phyloP scores from a whole-genome alignment of 2,113 vertebrate genomes.

The Cyprinodon tularosa region DNA sequence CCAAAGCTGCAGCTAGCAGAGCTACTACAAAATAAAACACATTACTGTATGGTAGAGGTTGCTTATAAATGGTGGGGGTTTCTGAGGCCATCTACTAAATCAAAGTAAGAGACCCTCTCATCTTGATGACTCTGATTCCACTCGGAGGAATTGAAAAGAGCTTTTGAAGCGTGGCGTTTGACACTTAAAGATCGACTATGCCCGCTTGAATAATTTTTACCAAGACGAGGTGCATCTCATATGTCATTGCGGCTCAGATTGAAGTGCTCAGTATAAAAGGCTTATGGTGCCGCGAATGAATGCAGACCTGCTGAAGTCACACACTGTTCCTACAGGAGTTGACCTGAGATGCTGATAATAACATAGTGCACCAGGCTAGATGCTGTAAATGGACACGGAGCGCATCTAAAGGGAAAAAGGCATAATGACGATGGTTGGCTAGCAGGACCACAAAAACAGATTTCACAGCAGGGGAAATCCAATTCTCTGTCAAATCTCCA shows the following conservation, averaged over 20 bases:
- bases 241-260: constrained; percentile 13
- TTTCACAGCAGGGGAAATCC: constrained; percentile 80
- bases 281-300: constrained; percentile 17
- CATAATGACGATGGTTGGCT: constrained; percentile 66
- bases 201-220: constrained; percentile 22
- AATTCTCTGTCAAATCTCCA: constrained; percentile 76
- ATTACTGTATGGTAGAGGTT: constrained; percentile 10
- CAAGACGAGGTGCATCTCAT: constrained; percentile 31
- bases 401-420: constrained; percentile 41
- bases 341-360: constrained; percentile 32
- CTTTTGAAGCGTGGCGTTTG: constrained; percentile 44
- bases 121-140: constrained; percentile 41
- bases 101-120: constrained; percentile 14
- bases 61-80: constrained; percentile 28
- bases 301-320: constrained; percentile 48
- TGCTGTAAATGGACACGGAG: constrained; percentile 39
- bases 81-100: constrained; percentile 22
- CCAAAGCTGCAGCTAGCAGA: constrained; percentile 8
- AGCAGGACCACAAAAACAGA: constrained; percentile 75
- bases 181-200: constrained; percentile 43
- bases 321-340: not conserved
- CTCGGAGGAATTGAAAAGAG: constrained; percentile 39
- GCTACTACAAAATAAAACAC: not conserved
- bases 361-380: constrained; percentile 40
- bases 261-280: constrained; percentile 22